Evolutionary conservation across 2,113 vertebrate genomes (phyloP).

Genomic region (Cinclus mexicanus): DNA sequence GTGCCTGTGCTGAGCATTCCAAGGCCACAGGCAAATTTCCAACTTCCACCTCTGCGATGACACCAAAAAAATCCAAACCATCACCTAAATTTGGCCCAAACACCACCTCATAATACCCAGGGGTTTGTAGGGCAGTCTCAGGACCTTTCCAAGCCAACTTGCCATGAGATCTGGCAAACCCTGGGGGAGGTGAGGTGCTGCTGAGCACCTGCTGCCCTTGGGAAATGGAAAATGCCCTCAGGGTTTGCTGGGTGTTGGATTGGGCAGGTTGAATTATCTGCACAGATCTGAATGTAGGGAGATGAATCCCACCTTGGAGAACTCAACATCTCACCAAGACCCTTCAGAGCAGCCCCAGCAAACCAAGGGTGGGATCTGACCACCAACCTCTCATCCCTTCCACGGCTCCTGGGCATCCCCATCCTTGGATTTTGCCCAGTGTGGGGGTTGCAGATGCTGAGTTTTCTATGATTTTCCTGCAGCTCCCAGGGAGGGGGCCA

Average conservation of each 20-base stretch:
- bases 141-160: background rate
- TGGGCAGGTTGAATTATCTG: background rate
- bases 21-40: background rate
- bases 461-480: background rate
- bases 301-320: background rate
- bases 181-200: background rate
- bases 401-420: background rate
- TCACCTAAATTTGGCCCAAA: background rate
- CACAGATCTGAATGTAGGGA: background rate
- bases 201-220: background rate
- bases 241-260: background rate
- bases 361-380: background rate
- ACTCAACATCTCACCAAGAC: background rate
- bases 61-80: background rate
- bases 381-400: background rate
- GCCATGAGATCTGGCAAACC: background rate
- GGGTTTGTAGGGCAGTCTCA: background rate
- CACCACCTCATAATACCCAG: rapidly evolving
- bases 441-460: background rate
- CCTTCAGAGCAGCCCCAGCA: background rate
- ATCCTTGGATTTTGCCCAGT: background rate
- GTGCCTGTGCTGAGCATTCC: background rate
- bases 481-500: background rate
- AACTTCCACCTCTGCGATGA: background rate
- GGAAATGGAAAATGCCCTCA: rapidly evolving